Evolutionary conservation across 37 sponge, comb jelly and placozoan genomes (phyloP).

Genomic region (Agelas oroides): DNA sequence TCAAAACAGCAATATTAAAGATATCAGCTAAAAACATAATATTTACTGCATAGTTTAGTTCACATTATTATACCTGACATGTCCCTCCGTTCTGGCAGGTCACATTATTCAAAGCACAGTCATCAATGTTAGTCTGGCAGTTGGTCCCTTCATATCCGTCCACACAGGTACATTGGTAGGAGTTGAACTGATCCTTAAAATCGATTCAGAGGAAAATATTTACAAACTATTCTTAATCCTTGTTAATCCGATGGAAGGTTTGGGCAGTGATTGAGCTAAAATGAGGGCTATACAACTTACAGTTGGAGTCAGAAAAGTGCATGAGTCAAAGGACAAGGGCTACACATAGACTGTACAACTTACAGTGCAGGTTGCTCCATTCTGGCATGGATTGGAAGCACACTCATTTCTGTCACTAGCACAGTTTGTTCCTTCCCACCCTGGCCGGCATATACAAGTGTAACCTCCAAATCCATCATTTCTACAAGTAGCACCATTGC

Average conservation of each 20-base stretch:
- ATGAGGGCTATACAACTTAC: too few species aligned
- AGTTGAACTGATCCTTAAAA: too few species aligned
- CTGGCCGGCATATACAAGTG: conserved; percentile 2
- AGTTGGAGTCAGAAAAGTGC: too few species aligned
- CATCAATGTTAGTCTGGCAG: background rate
- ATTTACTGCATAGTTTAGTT: background rate
- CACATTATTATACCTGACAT: background rate
- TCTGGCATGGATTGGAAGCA: background rate
- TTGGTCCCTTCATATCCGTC: background rate
- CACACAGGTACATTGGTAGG: too few species aligned
- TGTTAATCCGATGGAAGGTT: too few species aligned
- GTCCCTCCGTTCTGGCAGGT: background rate
- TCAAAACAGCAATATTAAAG: background rate
- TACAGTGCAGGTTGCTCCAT: background rate
- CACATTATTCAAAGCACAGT: too few species aligned
- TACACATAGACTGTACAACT: too few species aligned
- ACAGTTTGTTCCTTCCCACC: background rate
- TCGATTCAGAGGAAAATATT: too few species aligned
- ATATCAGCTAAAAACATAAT: too few species aligned
- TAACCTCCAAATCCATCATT: background rate
- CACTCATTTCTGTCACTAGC: background rate
- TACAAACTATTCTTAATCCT: too few species aligned
- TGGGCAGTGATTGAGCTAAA: too few species aligned
- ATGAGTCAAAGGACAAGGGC: too few species aligned
- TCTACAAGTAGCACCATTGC: conserved; percentile 28